Evolutionary conservation across 2,797 vertebrate species (phyloP).

Genomic region (Benthosema pterotum): DNA sequence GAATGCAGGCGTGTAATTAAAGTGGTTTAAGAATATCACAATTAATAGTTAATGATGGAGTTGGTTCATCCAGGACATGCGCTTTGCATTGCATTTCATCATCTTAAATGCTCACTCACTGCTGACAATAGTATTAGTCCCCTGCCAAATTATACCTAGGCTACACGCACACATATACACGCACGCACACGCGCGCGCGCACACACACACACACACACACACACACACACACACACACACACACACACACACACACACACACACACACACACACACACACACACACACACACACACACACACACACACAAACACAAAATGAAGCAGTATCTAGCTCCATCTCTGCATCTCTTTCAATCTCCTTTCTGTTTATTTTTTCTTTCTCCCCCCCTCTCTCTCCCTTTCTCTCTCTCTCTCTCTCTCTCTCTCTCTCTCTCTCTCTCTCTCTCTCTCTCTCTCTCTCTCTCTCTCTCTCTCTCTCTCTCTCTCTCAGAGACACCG

Average conservation of each 20-base stretch:
- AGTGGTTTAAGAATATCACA: conserved; percentile 41
- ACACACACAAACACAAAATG: not conserved
- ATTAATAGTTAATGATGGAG: conserved; percentile 68
- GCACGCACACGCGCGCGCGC: no score
- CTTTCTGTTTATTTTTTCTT: not conserved
- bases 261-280: no score
- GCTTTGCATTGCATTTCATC: conserved; percentile 73
- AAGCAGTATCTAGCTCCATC: conserved; percentile 21
- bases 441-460: conserved; percentile 15
- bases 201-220: no score
- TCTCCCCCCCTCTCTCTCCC: not conserved
- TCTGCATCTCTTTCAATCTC: conserved; percentile 8
- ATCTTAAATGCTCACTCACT: conserved; percentile 65
- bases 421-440: conserved; percentile 17
- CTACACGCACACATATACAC: no score
- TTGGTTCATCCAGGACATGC: conserved; percentile 54
- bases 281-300: no score
- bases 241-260: no score
- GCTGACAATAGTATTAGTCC: conserved; percentile 39
- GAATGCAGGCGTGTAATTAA: conserved; percentile 54
- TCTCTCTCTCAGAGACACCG: conserved; percentile 18
- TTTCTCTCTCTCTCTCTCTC: not conserved
- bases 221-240: no score
- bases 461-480: conserved; percentile 11
- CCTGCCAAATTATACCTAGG: conserved; percentile 42